These are phyloP conservation scores for Eucera pruinosa DNA, from an alignment of 2,888 invertebrate genomes.

Conservation along the genomic window DNA sequence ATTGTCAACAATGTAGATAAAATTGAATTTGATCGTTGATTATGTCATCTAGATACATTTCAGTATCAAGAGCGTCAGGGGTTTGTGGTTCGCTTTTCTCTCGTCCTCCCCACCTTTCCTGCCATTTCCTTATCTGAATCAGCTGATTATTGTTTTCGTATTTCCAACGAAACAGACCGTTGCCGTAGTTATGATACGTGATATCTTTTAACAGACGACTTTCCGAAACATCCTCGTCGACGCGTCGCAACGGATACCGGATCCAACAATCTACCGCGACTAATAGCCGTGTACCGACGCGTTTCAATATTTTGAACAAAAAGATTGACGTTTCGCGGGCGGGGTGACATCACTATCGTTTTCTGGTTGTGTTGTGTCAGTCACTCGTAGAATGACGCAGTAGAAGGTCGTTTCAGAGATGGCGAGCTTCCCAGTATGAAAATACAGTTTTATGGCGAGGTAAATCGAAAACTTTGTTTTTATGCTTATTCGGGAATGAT, in stretches of 20 bases:
- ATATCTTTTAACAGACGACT: conserved; percentile 43
- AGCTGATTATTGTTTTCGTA: conserved; percentile 83
- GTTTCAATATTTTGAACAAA: conserved; percentile 55
- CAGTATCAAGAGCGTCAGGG: conserved; percentile 14
- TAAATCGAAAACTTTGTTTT: conserved; percentile 55
- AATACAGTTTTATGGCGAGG: conserved; percentile 76
- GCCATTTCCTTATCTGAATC: conserved; percentile 72
- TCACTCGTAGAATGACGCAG: conserved; percentile 80
- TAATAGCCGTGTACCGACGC: conserved; percentile 20
- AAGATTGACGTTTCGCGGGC: conserved; percentile 69
- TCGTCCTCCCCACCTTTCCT: conserved; percentile 51
- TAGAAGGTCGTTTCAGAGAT: conserved; percentile 75
- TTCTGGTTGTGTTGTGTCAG: conserved; percentile 65
- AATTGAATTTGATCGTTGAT: conserved; percentile 20
- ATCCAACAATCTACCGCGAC: neutral
- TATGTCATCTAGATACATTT: conserved; percentile 37
- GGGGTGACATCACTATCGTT: conserved; percentile 67
- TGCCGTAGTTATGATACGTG: conserved; percentile 56
- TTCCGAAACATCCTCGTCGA: conserved; percentile 14
- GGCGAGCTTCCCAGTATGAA: conserved; percentile 79
- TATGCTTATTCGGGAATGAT: conserved; percentile 18
- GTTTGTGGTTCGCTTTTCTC: conserved; percentile 45
- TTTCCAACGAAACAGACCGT: conserved; percentile 52
- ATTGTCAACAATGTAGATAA: neutral
- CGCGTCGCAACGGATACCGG: conserved; percentile 7